A percentile compares a stretch with the other conserved stretches of the same genome.
phyloP scores from a whole-genome alignment of 35 echinoderm and acorn worm genomes.

The Chiridota heheva region DNA sequence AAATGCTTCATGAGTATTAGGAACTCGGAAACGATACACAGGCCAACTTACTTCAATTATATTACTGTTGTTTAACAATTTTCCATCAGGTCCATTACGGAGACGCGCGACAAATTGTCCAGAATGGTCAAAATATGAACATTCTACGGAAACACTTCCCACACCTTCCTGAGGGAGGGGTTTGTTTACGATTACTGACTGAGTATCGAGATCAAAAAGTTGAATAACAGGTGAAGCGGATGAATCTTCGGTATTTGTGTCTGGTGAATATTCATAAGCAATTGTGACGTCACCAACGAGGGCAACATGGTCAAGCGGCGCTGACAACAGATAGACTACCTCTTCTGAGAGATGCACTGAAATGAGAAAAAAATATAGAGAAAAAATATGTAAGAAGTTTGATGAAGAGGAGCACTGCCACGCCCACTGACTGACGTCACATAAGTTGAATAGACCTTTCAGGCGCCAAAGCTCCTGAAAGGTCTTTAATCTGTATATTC shows the following conservation, averaged over 20 bases:
- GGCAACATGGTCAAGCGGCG: background rate
- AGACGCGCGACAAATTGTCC: conserved; percentile 24
- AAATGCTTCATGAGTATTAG: background rate
- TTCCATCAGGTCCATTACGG: background rate
- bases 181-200: background rate
- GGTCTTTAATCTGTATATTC: too few species aligned
- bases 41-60: conserved; percentile 20
- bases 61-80: background rate
- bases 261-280: conserved; percentile 14
- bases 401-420: too few species aligned
- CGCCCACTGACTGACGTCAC: too few species aligned
- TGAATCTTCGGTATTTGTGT: too few species aligned
- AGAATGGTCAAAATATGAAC: conserved; percentile 8
- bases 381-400: too few species aligned
- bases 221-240: background rate
- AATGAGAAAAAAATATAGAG: too few species aligned
- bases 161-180: background rate
- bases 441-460: too few species aligned
- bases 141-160: background rate
- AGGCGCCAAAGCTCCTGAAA: too few species aligned
- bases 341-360: conserved; percentile 6
- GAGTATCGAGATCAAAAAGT: conserved; percentile 11
- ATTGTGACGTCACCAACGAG: conserved; percentile 23
- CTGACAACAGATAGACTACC: background rate
- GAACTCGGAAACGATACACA: background rate